Conservation (phyloP, 1,140 invertebrate genomes). For the Tetraneura akinire region DNA sequence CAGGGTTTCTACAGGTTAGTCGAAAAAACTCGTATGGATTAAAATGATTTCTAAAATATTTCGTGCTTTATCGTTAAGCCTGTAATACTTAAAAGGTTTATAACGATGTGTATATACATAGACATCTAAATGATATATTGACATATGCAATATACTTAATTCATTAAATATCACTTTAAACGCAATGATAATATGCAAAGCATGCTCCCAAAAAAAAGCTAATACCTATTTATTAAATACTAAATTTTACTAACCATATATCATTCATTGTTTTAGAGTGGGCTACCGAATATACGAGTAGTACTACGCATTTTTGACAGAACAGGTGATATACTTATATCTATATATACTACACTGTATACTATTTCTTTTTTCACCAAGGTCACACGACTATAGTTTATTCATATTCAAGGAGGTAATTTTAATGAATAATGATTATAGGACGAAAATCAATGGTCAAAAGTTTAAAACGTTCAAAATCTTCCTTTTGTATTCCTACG, state of each 20-base stretch:
- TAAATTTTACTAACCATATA: not conserved
- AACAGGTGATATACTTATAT: not conserved
- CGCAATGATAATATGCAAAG: not conserved
- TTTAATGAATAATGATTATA: not conserved
- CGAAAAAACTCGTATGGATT: not conserved
- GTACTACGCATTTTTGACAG: conserved; percentile 1
- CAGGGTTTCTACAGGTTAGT: not conserved
- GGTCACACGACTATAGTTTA: conserved; percentile 24
- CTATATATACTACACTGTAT: not conserved
- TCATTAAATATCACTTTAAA: conserved; percentile 3
- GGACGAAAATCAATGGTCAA: not conserved
- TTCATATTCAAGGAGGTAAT: not conserved
- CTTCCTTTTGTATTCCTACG: too few relatives aligned
- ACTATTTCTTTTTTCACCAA: conserved; percentile 1
- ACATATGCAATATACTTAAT: not conserved
- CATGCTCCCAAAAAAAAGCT: not conserved
- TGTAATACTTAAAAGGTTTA: conserved; percentile 4
- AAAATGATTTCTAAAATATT: conserved; percentile 36
- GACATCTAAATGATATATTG: too few relatives aligned
- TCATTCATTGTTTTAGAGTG: not conserved
- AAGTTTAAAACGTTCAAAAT: not conserved
- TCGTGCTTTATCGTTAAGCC: not conserved
- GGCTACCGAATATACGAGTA: conserved; percentile 18
- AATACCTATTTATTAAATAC: not conserved
- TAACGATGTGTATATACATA: not conserved